Evolutionary conservation across 1,140 invertebrate species (phyloP), one percentile per base, ranked within the genome.

Genomic region (Pygmarrhopalites habei): DNA sequence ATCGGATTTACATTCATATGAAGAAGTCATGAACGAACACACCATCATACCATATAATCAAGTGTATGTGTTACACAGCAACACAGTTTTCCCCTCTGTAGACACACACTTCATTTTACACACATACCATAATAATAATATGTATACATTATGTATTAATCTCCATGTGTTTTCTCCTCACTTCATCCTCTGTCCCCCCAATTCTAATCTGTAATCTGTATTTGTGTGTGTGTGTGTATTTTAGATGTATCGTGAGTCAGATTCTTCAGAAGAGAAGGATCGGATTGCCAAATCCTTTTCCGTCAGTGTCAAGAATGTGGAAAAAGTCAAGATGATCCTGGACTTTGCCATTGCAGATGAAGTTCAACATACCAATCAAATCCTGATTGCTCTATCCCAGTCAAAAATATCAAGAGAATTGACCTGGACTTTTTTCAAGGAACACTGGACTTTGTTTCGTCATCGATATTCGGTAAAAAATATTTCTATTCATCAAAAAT

Each of bases 251-350:
- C 82, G 87, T 65, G 83, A 87, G 43, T 83, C 87, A 12, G 91
- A 94, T 76, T 79, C 95, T 55, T 87, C 92, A 64, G 94, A 98
- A 77, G 92, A 98, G 73, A 94, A 94, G 75, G 86, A 93, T 72
- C 82, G 93, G 71, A 89, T 96, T 67, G 82, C 88, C 25, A 77
- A 87, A 46, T 82, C 89, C 1, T 79, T 97, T 21, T 92, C 91
- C 25, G 82, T 87, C 21, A 82, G 87, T 21, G n/a, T 56, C 14
- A 82, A 81, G 47, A 83, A 93, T 73, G 77, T 82, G 1, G 78
- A 78, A 26, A 75, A 92, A 26, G 78, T 95, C 35, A 79, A 81
- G 10, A 82, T 85, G 71, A 87, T 93, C n/a, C 77, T 97, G 0
- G 81, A 94, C 32, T 95, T 96, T 77, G 84, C 91, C 4, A 83